These are phyloP conservation scores for Connochaetes taurinus DNA, from an alignment of 2,113 vertebrate genomes.

Conservation along the genomic window DNA sequence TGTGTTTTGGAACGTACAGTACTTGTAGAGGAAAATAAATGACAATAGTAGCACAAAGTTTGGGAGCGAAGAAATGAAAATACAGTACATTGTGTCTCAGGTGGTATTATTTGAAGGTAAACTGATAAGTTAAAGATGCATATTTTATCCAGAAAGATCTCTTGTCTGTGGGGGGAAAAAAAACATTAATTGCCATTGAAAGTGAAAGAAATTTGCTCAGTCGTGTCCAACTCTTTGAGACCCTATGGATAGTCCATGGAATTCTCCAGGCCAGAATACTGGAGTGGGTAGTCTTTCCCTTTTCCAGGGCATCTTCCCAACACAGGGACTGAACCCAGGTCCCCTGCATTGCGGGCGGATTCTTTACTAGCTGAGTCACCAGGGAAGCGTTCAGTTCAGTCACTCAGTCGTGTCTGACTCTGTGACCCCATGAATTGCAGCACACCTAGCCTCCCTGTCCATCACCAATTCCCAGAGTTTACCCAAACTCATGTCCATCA, in stretches of 20 bases:
- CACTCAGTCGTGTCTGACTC: too few relatives aligned
- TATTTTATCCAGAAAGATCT: background rate
- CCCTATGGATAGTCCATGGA: background rate
- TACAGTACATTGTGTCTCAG: rapidly evolving
- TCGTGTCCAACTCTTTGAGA: background rate
- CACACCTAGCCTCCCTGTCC: too few relatives aligned
- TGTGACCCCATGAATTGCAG: too few relatives aligned
- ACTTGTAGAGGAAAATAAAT: background rate
- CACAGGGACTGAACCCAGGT: background rate
- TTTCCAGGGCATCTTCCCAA: background rate
- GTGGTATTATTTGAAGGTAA: background rate
- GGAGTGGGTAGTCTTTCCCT: background rate
- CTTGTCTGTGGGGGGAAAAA: background rate
- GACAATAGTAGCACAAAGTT: background rate
- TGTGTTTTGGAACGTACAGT: background rate
- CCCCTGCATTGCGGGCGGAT: background rate
- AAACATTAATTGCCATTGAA: background rate
- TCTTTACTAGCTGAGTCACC: background rate
- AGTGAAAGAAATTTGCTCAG: background rate
- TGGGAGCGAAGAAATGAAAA: background rate
- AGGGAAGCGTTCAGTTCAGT: background rate
- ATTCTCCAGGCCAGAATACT: background rate
- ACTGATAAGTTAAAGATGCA: background rate
- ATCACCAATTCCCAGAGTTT: too few relatives aligned
- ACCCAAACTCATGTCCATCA: too few relatives aligned